Evolutionary conservation across 2,797 vertebrate species (phyloP).

Genomic region (Eutrigla gurnardus): DNA sequence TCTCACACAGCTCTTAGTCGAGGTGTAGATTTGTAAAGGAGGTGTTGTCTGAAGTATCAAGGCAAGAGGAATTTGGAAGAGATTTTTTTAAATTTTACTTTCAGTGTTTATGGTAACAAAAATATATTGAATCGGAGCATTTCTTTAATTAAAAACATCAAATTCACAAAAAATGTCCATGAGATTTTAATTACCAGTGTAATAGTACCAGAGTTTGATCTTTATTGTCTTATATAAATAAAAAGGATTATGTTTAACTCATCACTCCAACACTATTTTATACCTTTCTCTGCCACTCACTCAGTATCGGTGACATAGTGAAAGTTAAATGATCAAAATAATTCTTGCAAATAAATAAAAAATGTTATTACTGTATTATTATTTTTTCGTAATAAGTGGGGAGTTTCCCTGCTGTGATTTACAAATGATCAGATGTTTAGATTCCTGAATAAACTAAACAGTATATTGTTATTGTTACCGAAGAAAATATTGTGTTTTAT

Average conservation of each 20-base stretch:
- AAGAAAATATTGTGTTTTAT: not conserved
- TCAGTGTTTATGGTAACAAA: not conserved
- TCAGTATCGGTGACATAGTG: not conserved
- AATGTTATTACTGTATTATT: rapidly evolving
- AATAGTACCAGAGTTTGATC: not conserved
- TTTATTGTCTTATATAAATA: not conserved
- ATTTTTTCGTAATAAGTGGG: not conserved
- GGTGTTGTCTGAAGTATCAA: not conserved
- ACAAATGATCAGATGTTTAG: not conserved
- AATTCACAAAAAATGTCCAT: not conserved
- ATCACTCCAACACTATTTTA: not conserved
- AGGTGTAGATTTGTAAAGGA: conserved; percentile 1
- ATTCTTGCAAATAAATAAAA: not conserved
- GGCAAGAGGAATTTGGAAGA: not conserved
- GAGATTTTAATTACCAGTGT: not conserved
- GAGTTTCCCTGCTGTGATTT: not conserved
- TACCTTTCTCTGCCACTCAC: not conserved
- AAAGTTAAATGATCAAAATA: not conserved
- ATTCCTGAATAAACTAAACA: not conserved
- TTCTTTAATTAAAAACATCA: not conserved
- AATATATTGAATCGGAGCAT: not conserved
- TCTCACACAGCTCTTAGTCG: not conserved
- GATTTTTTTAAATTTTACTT: conserved; percentile 3
- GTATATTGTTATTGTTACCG: not conserved
- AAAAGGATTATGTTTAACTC: not conserved